phyloP scores from a whole-genome alignment of 2,113 vertebrate genomes.

The Antechinus stuartii region DNA sequence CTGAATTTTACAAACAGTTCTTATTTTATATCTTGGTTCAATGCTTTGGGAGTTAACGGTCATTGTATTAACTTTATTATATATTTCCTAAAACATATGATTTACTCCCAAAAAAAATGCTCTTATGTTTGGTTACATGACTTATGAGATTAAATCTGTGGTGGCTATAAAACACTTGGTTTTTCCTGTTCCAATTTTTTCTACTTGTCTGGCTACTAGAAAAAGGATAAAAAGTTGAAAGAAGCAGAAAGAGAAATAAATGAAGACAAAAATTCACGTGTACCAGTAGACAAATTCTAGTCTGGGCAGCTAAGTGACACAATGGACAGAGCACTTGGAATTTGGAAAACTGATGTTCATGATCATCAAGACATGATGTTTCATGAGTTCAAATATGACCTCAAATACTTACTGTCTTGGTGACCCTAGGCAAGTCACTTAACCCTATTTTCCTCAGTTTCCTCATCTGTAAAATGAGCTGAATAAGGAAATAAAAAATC shows the following conservation, averaged over 20 bases:
- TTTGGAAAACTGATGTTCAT: not conserved
- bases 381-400: not conserved
- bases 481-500: not conserved
- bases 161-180: not conserved
- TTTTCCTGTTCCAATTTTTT: not conserved
- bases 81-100: not conserved
- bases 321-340: not conserved
- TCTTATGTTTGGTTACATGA: not conserved
- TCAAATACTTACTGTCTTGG: not conserved
- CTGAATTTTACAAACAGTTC: slow-evolving; percentile 37
- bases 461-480: not conserved
- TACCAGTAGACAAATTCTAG: slow-evolving; percentile 23
- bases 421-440: not conserved
- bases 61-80: slow-evolving; percentile 10
- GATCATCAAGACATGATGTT: not conserved
- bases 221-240: not conserved
- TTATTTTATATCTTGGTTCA: slow-evolving; percentile 15
- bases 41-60: slow-evolving; percentile 37
- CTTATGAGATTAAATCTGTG: not conserved
- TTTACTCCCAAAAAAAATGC: not conserved
- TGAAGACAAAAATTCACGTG: slow-evolving; percentile 7
- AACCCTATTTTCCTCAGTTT: not conserved
- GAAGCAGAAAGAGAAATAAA: slow-evolving; percentile 16
- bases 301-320: not conserved
- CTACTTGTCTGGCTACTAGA: slow-evolving; percentile 17